These are phyloP conservation scores for Cyanoderma ruficeps DNA, from an alignment of 2,113 vertebrate genomes.

Conservation along the genomic window DNA sequence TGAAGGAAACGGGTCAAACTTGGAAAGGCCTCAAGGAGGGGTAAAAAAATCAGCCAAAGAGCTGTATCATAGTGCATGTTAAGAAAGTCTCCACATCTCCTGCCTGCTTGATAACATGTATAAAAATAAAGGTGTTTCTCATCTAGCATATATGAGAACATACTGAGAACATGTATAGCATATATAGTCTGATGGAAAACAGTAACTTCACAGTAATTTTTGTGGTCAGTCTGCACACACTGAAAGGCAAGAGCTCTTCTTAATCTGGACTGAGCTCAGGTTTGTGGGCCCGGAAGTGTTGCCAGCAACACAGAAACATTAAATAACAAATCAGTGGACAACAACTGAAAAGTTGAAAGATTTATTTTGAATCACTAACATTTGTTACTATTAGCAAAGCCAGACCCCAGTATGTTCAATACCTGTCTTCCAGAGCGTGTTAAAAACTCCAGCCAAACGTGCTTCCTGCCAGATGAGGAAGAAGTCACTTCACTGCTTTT, in stretches of 20 bases:
- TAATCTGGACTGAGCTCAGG: not conserved
- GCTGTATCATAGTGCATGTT: not conserved
- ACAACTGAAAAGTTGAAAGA: not conserved
- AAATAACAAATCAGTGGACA: not conserved
- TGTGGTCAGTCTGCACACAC: not conserved
- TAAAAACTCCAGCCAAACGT: not conserved
- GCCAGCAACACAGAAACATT: not conserved
- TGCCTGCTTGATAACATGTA: not conserved
- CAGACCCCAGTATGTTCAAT: not conserved
- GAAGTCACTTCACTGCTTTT: not conserved
- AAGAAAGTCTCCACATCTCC: not conserved
- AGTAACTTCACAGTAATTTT: conserved; percentile 23
- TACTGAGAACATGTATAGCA: not conserved
- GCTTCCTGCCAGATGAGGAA: not conserved
- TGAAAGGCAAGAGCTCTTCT: not conserved
- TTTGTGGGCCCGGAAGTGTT: conserved; percentile 8
- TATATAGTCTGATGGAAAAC: conserved; percentile 18
- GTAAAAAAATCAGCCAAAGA: not conserved
- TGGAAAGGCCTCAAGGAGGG: not conserved
- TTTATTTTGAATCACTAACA: not conserved
- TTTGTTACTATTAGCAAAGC: not conserved
- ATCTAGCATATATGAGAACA: not conserved
- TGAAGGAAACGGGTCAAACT: not conserved
- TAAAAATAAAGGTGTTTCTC: not conserved
- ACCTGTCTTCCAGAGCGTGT: not conserved